phyloP scores from a whole-genome alignment of 2,888 invertebrate genomes.

The Axea sp. region DNA sequence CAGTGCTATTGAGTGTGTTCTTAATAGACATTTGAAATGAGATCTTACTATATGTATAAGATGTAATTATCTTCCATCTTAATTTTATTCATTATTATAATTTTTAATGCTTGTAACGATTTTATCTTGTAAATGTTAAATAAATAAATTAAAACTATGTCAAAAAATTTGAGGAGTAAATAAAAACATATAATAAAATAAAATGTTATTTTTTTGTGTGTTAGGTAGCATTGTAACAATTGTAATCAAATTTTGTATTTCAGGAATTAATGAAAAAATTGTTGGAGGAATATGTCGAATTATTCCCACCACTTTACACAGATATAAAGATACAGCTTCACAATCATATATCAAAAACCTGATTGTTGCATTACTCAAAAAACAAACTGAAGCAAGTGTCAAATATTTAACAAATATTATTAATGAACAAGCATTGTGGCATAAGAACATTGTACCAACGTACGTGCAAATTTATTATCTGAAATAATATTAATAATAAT shows the following conservation, averaged over 20 bases:
- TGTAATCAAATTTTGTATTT: constrained; percentile 70
- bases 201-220: no score
- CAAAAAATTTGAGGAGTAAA: no score
- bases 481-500: constrained; percentile 5
- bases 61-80: no score
- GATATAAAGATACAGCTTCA: constrained; percentile 90
- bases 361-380: constrained; percentile 83
- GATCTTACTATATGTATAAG: no score
- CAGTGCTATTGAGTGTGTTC: no score
- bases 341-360: constrained; percentile 87
- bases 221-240: no score
- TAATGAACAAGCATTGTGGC: constrained; percentile 83
- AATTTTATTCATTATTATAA: no score
- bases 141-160: no score
- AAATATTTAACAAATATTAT: constrained; percentile 85
- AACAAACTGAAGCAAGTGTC: constrained; percentile 86
- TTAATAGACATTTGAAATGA: no score
- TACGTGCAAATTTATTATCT: constrained; percentile 79
- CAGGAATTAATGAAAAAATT: constrained; percentile 89
- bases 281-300: constrained; percentile 89
- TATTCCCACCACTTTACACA: constrained; percentile 87
- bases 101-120: no score
- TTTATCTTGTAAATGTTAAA: no score
- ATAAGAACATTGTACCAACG: constrained; percentile 85
- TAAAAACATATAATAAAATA: no score